A percentile compares a stretch with the other conserved stretches of the same genome.
Evolutionary conservation across 2,113 vertebrate genomes (phyloP).

Genomic region (Girardinichthys multiradiatus): DNA sequence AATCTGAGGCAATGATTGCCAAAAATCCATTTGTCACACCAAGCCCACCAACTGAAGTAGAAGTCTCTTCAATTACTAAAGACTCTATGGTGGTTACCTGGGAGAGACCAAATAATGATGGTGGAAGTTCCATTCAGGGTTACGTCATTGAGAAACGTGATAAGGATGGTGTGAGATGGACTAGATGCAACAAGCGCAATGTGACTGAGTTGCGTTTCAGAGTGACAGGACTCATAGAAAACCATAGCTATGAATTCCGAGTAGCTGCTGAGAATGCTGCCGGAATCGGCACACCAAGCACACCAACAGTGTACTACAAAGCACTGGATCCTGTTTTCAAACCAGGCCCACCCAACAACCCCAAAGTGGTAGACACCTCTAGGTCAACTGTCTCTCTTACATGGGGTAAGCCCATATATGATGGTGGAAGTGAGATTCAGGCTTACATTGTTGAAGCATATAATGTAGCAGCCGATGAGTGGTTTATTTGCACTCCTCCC

Average conservation of each 20-base stretch:
- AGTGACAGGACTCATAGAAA: constrained; percentile 94
- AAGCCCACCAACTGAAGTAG: constrained; percentile 88
- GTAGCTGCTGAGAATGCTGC: constrained; percentile 96
- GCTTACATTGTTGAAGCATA: constrained; percentile 95
- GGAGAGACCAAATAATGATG: constrained; percentile 93
- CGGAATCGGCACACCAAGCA: constrained; percentile 91
- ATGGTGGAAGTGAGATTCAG: constrained; percentile 96
- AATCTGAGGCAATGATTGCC: constrained; percentile 90
- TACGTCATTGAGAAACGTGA: constrained; percentile 96
- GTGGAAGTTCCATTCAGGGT: constrained; percentile 92
- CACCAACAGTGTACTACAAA: constrained; percentile 88
- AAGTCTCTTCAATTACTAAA: constrained; percentile 92
- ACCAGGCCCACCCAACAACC: constrained; percentile 97
- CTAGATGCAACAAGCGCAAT: constrained; percentile 93
- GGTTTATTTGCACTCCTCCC: constrained; percentile 93
- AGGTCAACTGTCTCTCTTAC: constrained; percentile 92
- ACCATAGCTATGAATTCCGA: constrained; percentile 94
- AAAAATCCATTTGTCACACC: constrained; percentile 93
- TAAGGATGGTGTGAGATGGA: constrained; percentile 96
- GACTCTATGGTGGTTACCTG: constrained; percentile 98
- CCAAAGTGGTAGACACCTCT: constrained; percentile 89
- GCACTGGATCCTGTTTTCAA: constrained; percentile 95
- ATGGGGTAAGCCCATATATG: constrained; percentile 98
- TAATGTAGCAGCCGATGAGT: constrained; percentile 87
- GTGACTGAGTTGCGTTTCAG: constrained; percentile 92